Base-by-base conservation (phyloP, 2,888 invertebrate species). In the Anagyrus pseudococci region DNA sequence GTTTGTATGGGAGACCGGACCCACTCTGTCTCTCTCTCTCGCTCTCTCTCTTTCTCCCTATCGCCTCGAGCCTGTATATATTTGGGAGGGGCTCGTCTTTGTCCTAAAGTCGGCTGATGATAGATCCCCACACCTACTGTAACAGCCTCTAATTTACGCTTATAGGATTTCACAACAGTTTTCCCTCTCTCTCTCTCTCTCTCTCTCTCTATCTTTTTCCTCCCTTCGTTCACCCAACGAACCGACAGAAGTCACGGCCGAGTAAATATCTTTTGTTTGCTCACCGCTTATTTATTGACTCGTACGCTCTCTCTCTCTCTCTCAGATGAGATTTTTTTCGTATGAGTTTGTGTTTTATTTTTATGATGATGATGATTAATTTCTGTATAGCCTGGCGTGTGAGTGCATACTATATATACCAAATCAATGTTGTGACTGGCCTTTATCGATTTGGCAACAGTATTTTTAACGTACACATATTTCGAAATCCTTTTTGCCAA, bases 101-200 rank as follows among this genome's bases (percentile, higher is more conserved):
- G 71, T 64, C 63, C 68, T 66, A 68, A 68, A 69, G 68, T 69
- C 71, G 73, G 10, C n/a, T 29, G 29, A 29, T 29, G 76, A 78
- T 78, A 75, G 72, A 70, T 75, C 77, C 77, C 76, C 73, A 71
- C 72, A 74, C 72, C 71, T 69, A 71, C 70, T 59, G 69, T 67
- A 68, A 68, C 70, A 67, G 68, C 58, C 64, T 59, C 57, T 63
- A 62, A 66, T 66, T 68, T 66, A 62, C 58, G 62, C 59, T 62
- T 53, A 53, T 58, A 26, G 58, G 53, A 62, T 62, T 58, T 62
- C 62, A 41, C 57, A 25, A 40, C 40, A 40, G 29, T 48, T 23
- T n/a, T 33, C 8, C 19, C n/a, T 49, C 49, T n/a, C 13, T 26
- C 19, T 49, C 48, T n/a, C 25, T 49, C 7, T n/a, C n/a, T 13